Evolutionary conservation across 92 coral and sea anemone genomes (phyloP).

Genomic region (Diadumene lineata): DNA sequence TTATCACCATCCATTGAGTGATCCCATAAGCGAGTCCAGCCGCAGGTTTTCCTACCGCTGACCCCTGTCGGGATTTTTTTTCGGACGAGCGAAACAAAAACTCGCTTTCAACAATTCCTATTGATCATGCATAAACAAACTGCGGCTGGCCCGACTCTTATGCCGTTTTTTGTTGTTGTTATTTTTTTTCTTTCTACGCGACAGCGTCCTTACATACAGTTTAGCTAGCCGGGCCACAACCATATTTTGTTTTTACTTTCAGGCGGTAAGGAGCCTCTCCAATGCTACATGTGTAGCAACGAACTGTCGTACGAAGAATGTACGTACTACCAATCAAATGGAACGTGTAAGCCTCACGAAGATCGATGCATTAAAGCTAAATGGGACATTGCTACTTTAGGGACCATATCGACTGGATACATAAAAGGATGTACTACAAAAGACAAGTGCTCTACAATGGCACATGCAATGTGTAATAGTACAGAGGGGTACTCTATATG

Average conservation of each 20-base stretch:
- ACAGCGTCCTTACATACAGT: too few species aligned
- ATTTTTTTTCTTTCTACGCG: too few species aligned
- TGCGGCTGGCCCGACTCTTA: too few species aligned
- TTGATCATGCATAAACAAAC: too few species aligned
- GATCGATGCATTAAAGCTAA: conserved; percentile 43
- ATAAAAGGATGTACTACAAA: conserved; percentile 41
- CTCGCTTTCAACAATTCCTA: too few species aligned
- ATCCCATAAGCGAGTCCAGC: too few species aligned
- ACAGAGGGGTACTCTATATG: conserved; percentile 30
- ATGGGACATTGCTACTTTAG: conserved; percentile 45
- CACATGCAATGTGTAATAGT: conserved; percentile 11
- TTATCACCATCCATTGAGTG: too few species aligned
- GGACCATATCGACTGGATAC: conserved; percentile 28
- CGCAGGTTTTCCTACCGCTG: too few species aligned
- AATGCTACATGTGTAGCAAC: conserved; percentile 32
- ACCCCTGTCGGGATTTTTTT: too few species aligned
- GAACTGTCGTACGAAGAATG: conserved; percentile 31
- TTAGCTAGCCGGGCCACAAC: too few species aligned
- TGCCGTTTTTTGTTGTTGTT: too few species aligned
- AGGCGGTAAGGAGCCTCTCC: conserved; percentile 14
- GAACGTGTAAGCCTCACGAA: conserved; percentile 22
- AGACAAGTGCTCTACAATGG: conserved; percentile 4
- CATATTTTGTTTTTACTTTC: neutral
- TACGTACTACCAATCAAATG: conserved; percentile 34
- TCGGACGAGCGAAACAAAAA: too few species aligned